phyloP scores from a whole-genome alignment of 1,140 invertebrate species.

The Scaptomyza montana region DNA sequence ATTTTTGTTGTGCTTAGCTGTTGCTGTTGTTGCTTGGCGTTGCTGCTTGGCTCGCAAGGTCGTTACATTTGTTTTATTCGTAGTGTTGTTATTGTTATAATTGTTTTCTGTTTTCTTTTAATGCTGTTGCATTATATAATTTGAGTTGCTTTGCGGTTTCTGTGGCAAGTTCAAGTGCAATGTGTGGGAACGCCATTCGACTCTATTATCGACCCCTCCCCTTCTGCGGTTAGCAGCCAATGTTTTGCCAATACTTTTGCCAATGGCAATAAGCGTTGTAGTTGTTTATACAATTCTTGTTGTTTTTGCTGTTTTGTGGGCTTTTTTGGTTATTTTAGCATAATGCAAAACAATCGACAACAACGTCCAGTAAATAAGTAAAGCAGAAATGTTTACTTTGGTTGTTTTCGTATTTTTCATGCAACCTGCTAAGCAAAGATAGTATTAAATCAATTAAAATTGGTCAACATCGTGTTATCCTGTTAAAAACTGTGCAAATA shows the following conservation, averaged over 20 bases:
- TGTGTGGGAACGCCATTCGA: slow-evolving; percentile 28
- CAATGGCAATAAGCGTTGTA: slow-evolving; percentile 63
- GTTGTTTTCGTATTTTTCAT: slow-evolving; percentile 10
- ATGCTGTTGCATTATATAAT: slow-evolving; percentile 71
- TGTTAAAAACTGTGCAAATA: neutral
- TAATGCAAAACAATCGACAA: slow-evolving; percentile 30
- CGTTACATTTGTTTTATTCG: slow-evolving; percentile 78
- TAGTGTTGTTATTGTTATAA: slow-evolving; percentile 27
- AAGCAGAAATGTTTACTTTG: slow-evolving; percentile 21
- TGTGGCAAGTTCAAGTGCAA: slow-evolving; percentile 79
- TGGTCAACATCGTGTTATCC: slow-evolving; percentile 1
- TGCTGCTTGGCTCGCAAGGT: slow-evolving; percentile 60
- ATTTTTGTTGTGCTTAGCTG: slow-evolving; percentile 63
- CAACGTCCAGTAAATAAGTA: slow-evolving; percentile 17
- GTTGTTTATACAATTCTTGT: slow-evolving; percentile 4
- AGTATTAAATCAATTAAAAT: neutral
- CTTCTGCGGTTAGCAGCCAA: slow-evolving; percentile 60
- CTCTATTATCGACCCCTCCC: neutral
- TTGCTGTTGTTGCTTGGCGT: slow-evolving; percentile 40
- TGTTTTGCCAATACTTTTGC: slow-evolving; percentile 80
- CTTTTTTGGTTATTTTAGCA: slow-evolving; percentile 62
- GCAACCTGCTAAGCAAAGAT: slow-evolving; percentile 5
- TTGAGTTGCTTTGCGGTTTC: slow-evolving; percentile 60
- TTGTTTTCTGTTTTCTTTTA: slow-evolving; percentile 22
- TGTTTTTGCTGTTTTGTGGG: slow-evolving; percentile 39